Evolutionary conservation across 2,888 invertebrate genomes (phyloP).

Genomic region (Synergus umbraculus): DNA sequence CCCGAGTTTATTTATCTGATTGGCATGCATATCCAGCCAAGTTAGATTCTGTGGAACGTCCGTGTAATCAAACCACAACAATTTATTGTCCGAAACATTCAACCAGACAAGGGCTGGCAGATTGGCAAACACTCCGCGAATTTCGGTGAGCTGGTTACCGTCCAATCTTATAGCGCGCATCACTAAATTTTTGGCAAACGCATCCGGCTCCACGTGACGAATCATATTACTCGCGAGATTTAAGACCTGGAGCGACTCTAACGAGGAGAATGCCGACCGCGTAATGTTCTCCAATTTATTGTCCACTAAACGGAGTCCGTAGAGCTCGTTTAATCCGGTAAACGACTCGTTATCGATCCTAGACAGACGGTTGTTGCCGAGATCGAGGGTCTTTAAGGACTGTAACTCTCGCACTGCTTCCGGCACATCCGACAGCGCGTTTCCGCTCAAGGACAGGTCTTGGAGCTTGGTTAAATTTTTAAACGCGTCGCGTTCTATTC

Average conservation of each 20-base stretch:
- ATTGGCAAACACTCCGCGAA: conserved; percentile 87
- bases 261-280: conserved; percentile 85
- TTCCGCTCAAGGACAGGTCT: conserved; percentile 87
- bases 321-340: conserved; percentile 85
- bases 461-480: conserved; percentile 86
- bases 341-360: conserved; percentile 86
- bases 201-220: conserved; percentile 86
- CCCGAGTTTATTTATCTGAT: conserved; percentile 86
- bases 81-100: conserved; percentile 88
- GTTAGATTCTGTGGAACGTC: conserved; percentile 87
- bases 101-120: conserved; percentile 87
- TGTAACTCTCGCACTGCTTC: conserved; percentile 84
- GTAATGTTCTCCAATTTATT: conserved; percentile 89
- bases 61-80: conserved; percentile 89
- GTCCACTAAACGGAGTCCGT: conserved; percentile 87
- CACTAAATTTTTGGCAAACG: conserved; percentile 86
- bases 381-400: conserved; percentile 87
- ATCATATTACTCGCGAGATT: conserved; percentile 90
- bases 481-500: conserved; percentile 85
- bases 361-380: conserved; percentile 89
- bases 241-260: conserved; percentile 86
- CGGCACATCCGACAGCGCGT: conserved; percentile 85
- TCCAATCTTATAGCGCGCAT: conserved; percentile 88
- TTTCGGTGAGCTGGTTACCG: conserved; percentile 87
- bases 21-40: conserved; percentile 90